These are phyloP conservation scores for Babyrousa celebensis DNA, from an alignment of 2,797 vertebrate species.

Conservation along the genomic window DNA sequence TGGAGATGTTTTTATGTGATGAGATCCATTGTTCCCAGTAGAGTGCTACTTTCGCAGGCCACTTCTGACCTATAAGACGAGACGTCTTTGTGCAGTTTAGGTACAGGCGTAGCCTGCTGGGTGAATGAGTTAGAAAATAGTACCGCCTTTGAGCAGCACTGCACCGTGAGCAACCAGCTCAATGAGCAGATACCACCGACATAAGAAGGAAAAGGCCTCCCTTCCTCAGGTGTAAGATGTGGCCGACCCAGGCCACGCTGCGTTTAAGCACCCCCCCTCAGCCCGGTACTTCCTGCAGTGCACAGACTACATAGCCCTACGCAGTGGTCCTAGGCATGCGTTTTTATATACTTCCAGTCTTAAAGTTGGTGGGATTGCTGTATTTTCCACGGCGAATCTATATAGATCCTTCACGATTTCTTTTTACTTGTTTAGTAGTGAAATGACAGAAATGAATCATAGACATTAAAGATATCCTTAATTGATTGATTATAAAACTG, in stretches of 20 bases:
- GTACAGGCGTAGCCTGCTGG: not conserved
- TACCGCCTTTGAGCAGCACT: not conserved
- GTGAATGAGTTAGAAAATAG: not conserved
- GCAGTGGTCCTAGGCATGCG: not conserved
- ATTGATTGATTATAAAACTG: not conserved
- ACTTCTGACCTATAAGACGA: not conserved
- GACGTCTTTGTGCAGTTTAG: not conserved
- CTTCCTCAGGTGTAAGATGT: not conserved
- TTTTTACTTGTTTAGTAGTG: not conserved
- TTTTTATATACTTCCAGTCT: not conserved
- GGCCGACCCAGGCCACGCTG: not conserved
- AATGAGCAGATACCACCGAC: not conserved
- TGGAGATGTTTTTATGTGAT: constrained; percentile 19
- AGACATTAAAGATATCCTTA: not conserved
- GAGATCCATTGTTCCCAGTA: not conserved
- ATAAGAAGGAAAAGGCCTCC: not conserved
- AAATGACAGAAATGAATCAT: not conserved
- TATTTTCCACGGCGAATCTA: not conserved
- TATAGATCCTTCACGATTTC: not conserved
- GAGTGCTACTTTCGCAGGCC: not conserved
- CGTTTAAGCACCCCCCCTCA: not conserved
- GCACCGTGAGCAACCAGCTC: not conserved
- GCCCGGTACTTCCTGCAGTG: not conserved
- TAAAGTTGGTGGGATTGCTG: not conserved
- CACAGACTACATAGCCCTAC: not conserved